A percentile compares a stretch with the other conserved stretches of the same genome.
Conservation (phyloP, 2,113 vertebrate species). For the Passer montanus region DNA sequence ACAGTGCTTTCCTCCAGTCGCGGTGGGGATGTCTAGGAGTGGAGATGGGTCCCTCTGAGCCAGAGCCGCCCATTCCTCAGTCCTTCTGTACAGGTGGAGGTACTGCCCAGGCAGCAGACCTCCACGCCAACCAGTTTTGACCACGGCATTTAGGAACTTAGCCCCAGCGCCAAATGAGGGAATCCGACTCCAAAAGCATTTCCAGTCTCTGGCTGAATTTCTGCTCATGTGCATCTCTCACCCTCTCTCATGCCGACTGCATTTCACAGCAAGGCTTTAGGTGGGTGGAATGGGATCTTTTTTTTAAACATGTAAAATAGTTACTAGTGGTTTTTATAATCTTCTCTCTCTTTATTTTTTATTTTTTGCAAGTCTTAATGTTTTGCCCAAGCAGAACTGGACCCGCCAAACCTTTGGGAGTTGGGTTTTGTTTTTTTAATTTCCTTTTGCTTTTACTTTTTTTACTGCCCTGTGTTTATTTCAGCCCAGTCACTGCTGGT, state of each 20-base stretch:
- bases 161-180: constrained; percentile 69
- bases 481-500: constrained; percentile 62
- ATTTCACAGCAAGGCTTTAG: constrained; percentile 77
- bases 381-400: constrained; percentile 72
- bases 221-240: constrained; percentile 62
- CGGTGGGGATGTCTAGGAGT: constrained; percentile 68
- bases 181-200: constrained; percentile 56
- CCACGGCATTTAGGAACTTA: constrained; percentile 77
- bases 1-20: constrained; percentile 77
- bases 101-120: constrained; percentile 67
- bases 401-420: constrained; percentile 59
- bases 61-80: constrained; percentile 79
- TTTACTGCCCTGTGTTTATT: constrained; percentile 61
- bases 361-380: constrained; percentile 72
- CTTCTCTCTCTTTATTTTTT: constrained; percentile 72
- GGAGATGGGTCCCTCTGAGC: constrained; percentile 82
- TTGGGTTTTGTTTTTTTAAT: constrained; percentile 38
- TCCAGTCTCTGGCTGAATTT: constrained; percentile 68
- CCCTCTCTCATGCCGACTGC: constrained; percentile 65
- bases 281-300: constrained; percentile 76
- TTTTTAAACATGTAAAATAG: constrained; percentile 77
- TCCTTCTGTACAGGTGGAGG: constrained; percentile 73
- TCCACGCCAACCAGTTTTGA: constrained; percentile 66
- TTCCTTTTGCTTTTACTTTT: constrained; percentile 68
- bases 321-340: constrained; percentile 72